Percentiles rank a stretch among this genome's conserved stretches.
Conservation (phyloP, 2,113 vertebrate genomes). For the Ginglymostoma cirratum region DNA sequence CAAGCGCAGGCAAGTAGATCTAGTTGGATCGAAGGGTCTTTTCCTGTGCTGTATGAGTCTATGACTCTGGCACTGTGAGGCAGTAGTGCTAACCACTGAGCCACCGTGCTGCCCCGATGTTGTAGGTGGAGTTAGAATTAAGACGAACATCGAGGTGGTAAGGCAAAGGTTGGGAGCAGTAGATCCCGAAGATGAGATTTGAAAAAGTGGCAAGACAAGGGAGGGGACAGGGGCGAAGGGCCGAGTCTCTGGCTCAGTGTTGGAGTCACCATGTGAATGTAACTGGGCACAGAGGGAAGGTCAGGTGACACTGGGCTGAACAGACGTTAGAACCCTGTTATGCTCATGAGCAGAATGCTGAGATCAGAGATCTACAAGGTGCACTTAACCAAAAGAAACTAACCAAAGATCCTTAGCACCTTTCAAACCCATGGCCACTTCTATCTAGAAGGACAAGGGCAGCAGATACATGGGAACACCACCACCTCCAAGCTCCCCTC, state of each 20-base stretch:
- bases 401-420: too few relatives aligned
- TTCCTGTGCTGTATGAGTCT: too few relatives aligned
- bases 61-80: too few relatives aligned
- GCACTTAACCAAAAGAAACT: too few relatives aligned
- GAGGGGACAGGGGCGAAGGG: background rate
- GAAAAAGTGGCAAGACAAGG: background rate
- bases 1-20: too few relatives aligned
- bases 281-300: background rate
- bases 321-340: background rate
- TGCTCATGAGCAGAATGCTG: background rate
- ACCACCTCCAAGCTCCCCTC: too few relatives aligned
- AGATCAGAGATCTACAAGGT: background rate
- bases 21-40: too few relatives aligned
- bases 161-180: background rate
- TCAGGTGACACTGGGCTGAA: background rate
- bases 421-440: too few relatives aligned
- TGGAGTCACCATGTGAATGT: background rate
- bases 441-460: too few relatives aligned
- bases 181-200: background rate
- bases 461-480: too few relatives aligned
- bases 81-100: too few relatives aligned
- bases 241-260: background rate
- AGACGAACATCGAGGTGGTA: background rate
- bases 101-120: too few relatives aligned
- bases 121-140: background rate